These are phyloP conservation scores for Drosophila biarmipes DNA, from an alignment of 1,140 invertebrate species.

Conservation along the genomic window DNA sequence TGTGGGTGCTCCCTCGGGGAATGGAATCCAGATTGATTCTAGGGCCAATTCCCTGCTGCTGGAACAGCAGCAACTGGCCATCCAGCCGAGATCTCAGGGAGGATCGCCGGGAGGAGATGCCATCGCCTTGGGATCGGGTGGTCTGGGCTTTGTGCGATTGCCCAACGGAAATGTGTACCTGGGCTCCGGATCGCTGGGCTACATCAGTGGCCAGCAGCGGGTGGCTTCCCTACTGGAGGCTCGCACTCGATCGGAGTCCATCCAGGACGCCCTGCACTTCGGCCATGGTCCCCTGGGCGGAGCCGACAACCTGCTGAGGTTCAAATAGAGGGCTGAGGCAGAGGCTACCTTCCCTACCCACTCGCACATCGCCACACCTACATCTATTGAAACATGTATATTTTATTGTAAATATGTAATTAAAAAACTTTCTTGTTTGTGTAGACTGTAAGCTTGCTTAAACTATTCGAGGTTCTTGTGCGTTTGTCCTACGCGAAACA, in stretches of 20 bases:
- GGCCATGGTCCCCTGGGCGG: constrained; percentile 76
- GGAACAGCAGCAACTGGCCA: constrained; percentile 64
- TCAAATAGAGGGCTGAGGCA: constrained; percentile 36
- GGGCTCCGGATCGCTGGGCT: constrained; percentile 81
- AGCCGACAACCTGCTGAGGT: constrained; percentile 64
- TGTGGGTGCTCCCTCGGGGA: constrained; percentile 29
- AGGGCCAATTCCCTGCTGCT: constrained; percentile 58
- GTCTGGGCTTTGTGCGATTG: constrained; percentile 74
- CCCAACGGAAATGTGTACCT: constrained; percentile 79
- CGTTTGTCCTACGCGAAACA: constrained; percentile 58
- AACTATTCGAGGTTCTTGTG: constrained; percentile 30
- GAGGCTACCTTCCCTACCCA: constrained; percentile 13
- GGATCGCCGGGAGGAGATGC: constrained; percentile 36
- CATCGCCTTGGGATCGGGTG: constrained; percentile 79
- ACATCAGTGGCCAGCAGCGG: constrained; percentile 75
- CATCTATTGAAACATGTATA: constrained; percentile 42
- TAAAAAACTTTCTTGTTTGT: constrained; percentile 43
- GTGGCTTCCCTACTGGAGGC: constrained; percentile 63
- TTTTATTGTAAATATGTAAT: constrained; percentile 76
- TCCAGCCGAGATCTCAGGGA: constrained; percentile 47
- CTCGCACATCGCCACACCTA: constrained; percentile 24
- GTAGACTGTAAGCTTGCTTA: constrained; percentile 51
- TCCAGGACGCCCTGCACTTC: constrained; percentile 74
- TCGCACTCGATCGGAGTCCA: constrained; percentile 69
- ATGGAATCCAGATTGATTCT: constrained; percentile 62